Evolutionary conservation across 2,888 invertebrate species (phyloP).

Genomic region (Rotaria socialis): DNA sequence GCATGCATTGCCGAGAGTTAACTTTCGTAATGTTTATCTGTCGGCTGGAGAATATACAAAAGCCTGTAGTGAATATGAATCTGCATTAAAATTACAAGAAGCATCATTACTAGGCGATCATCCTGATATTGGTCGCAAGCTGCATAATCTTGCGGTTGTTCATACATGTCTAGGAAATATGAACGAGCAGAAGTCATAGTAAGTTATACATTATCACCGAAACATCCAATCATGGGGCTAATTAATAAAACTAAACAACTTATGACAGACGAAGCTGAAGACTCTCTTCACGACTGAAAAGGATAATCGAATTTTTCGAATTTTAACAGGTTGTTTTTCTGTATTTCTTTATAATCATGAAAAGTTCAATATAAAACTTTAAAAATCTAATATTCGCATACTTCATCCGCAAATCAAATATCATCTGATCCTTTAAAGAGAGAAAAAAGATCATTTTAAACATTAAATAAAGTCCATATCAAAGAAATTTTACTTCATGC

Average conservation of each 20-base stretch:
- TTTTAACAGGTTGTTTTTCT: too few relatives aligned
- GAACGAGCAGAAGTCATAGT: not conserved
- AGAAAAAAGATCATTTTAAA: too few relatives aligned
- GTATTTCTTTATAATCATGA: not conserved
- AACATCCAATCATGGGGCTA: not conserved
- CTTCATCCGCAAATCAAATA: slow-evolving; percentile 20
- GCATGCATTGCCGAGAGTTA: not conserved
- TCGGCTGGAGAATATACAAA: not conserved
- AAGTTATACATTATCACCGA: not conserved
- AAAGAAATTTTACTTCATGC: too few relatives aligned
- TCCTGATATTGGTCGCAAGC: not conserved
- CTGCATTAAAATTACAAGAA: not conserved
- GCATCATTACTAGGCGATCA: not conserved
- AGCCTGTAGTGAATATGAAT: not conserved
- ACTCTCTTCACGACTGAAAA: not conserved
- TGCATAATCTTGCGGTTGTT: not conserved
- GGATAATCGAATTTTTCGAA: too few relatives aligned
- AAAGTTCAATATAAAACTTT: too few relatives aligned
- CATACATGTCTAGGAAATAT: not conserved
- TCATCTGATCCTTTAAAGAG: too few relatives aligned
- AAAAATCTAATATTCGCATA: not conserved
- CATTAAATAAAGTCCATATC: too few relatives aligned
- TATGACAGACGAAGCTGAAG: not conserved
- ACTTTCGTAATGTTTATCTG: not conserved
- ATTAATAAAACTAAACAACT: not conserved